Conservation (phyloP, 2,888 invertebrate genomes). For the Eilema depressum region DNA sequence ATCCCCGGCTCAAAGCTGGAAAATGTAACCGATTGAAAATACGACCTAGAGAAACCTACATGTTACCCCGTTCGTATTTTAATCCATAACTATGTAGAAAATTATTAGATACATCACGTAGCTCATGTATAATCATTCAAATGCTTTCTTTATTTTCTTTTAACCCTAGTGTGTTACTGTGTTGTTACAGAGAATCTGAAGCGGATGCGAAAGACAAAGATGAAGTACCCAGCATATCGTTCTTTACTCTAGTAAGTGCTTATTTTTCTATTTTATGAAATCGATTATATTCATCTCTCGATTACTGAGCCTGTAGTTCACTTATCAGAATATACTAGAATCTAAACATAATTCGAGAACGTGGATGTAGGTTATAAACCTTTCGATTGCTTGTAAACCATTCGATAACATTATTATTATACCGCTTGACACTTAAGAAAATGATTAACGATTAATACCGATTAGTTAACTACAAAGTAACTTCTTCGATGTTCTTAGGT, state of each 20-base stretch:
- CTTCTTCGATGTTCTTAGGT: not conserved
- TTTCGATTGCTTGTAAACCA: not conserved
- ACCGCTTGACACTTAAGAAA: not conserved
- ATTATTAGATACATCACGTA: not conserved
- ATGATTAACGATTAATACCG: not conserved
- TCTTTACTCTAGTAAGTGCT: constrained; percentile 75
- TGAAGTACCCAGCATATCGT: constrained; percentile 75
- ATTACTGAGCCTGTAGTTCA: not conserved
- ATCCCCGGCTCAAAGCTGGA: not conserved
- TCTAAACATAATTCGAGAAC: not conserved
- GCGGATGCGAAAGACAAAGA: constrained; percentile 57
- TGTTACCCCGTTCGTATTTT: not conserved
- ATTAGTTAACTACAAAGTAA: not conserved
- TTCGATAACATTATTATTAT: not conserved
- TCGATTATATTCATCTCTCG: not conserved
- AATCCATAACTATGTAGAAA: not conserved
- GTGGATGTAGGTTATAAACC: not conserved
- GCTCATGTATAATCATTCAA: not conserved
- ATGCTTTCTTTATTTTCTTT: not conserved
- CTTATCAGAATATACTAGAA: not conserved
- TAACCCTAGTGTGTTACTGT: constrained; percentile 21
- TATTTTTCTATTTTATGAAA: not conserved
- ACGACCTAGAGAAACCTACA: no score
- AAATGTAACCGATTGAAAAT: not conserved
- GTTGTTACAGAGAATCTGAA: constrained; percentile 62